Evolutionary conservation across 1,140 invertebrate species (phyloP).

Genomic region (Aphidius ervi): DNA sequence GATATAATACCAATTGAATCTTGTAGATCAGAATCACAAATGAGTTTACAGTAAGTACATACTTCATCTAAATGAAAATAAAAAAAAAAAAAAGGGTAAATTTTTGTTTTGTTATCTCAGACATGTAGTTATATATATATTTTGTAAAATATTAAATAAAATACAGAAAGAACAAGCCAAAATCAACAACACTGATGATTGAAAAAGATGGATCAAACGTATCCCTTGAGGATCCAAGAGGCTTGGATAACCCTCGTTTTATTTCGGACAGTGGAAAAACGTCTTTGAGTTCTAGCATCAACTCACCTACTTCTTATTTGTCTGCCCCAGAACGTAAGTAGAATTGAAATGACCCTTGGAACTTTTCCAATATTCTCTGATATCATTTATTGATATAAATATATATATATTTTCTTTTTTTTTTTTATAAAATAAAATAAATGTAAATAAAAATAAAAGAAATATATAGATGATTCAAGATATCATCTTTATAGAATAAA

Average conservation of each 20-base stretch:
- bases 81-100: too few species aligned
- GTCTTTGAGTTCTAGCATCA: conserved; percentile 30
- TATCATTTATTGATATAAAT: conserved; percentile 9
- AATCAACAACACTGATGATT: conserved; percentile 23
- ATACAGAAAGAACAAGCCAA: conserved; percentile 13
- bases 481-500: neutral
- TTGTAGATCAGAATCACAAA: conserved; percentile 19
- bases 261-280: conserved; percentile 34
- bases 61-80: too few species aligned
- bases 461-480: conserved; percentile 10
- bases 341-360: conserved; percentile 16
- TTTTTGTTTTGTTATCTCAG: too few species aligned
- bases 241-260: conserved; percentile 41
- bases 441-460: conserved; percentile 6
- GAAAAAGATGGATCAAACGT: conserved; percentile 29
- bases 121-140: neutral
- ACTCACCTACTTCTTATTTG: conserved; percentile 25
- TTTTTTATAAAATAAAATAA: too few species aligned
- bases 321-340: conserved; percentile 31
- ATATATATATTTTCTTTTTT: neutral
- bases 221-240: conserved; percentile 22
- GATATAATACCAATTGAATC: conserved; percentile 50
- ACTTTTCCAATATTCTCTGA: conserved; percentile 4
- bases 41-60: conserved; percentile 34
- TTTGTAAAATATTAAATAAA: conserved; percentile 16